Evolutionary conservation across 1,140 invertebrate species (phyloP).

Genomic region (Pristionchus pacificus): DNA sequence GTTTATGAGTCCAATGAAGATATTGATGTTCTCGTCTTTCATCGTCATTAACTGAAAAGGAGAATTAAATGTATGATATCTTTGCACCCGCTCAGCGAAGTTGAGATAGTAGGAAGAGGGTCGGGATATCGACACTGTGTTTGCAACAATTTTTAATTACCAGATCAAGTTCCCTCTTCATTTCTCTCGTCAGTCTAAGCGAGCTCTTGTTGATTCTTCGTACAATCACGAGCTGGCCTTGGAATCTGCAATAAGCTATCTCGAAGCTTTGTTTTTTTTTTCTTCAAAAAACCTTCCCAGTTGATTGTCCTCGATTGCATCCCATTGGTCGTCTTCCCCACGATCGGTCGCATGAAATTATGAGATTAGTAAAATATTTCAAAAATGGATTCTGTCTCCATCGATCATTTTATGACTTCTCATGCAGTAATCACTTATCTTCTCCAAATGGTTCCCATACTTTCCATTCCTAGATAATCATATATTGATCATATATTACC

Average conservation of each 20-base stretch:
- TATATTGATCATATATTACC: not conserved
- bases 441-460: too few species aligned
- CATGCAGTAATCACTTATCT: too few species aligned
- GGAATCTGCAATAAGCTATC: not conserved
- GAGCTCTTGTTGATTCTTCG: conserved; percentile 19
- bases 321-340: not conserved
- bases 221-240: conserved; percentile 12
- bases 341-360: not conserved
- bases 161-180: conserved; percentile 24
- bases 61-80: too few species aligned
- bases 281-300: not conserved
- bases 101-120: too few species aligned
- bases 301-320: not conserved
- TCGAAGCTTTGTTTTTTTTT: too few species aligned
- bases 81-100: too few species aligned
- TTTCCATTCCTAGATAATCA: not conserved
- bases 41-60: conserved; percentile 18
- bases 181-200: conserved; percentile 23
- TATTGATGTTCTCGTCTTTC: conserved; percentile 23
- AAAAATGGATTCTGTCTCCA: too few species aligned
- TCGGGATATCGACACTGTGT: too few species aligned
- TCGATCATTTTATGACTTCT: too few species aligned
- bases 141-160: not conserved
- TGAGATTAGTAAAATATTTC: too few species aligned
- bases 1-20: conserved; percentile 20